A percentile compares a stretch with the other conserved stretches of the same genome.
Conservation (phyloP, 2,888 invertebrate species). For the Luffia ferchaultella region DNA sequence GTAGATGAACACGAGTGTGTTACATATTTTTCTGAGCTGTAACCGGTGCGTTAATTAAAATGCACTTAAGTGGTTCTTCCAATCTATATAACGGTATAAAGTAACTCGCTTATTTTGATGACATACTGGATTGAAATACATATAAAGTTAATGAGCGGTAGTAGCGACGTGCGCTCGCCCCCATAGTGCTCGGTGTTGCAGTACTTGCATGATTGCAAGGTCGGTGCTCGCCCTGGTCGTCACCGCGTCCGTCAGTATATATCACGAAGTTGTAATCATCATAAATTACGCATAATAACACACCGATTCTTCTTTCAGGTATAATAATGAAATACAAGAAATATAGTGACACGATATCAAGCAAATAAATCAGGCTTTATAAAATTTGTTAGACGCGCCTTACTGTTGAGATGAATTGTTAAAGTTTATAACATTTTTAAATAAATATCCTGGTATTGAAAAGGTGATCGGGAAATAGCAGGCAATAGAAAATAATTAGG, state of each 20-base stretch:
- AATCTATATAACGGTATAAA: too few relatives aligned
- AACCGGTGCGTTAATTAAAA: too few relatives aligned
- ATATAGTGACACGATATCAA: not conserved
- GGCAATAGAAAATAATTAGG: slow-evolving; percentile 4
- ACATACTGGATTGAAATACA: too few relatives aligned
- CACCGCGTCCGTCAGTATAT: not conserved
- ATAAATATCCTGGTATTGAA: not conserved
- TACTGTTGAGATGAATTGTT: not conserved
- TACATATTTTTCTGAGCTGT: too few relatives aligned
- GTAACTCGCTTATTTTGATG: too few relatives aligned
- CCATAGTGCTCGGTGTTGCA: not conserved
- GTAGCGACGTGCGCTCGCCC: not conserved
- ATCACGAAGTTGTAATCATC: not conserved
- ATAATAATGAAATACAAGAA: not conserved
- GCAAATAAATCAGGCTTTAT: not conserved
- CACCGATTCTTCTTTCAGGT: not conserved
- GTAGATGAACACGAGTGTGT: too few relatives aligned
- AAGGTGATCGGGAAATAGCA: slow-evolving; percentile 17
- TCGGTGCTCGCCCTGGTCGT: not conserved
- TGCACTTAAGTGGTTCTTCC: too few relatives aligned
- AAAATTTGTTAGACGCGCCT: not conserved
- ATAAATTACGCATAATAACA: not conserved
- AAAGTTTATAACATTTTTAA: not conserved
- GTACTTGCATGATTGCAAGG: not conserved
- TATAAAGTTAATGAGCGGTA: too few relatives aligned